phyloP scores from a whole-genome alignment of 2,888 invertebrate species.

The Lapara coniferarum region DNA sequence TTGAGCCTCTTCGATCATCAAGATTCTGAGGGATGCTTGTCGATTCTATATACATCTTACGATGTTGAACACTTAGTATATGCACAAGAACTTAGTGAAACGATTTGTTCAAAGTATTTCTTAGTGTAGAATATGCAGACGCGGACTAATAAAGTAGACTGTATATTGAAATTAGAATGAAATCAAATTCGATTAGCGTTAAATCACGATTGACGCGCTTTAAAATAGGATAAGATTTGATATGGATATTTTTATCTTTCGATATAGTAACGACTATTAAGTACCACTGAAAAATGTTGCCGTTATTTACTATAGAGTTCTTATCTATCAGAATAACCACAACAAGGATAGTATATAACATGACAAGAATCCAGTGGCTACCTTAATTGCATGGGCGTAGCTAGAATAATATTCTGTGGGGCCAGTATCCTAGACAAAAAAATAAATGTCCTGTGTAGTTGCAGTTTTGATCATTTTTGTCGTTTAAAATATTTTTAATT shows the following conservation, averaged over 20 bases:
- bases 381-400: too few species aligned
- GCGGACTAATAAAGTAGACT: neutral
- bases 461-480: too few species aligned
- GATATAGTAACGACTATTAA: neutral
- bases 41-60: neutral
- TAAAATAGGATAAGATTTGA: conserved; percentile 2
- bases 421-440: too few species aligned
- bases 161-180: neutral
- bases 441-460: too few species aligned
- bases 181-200: neutral
- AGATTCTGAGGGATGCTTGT: neutral
- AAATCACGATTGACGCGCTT: conserved; percentile 13
- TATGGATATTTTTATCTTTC: neutral
- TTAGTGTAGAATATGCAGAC: neutral
- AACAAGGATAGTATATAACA: too few species aligned
- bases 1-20: neutral
- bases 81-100: neutral
- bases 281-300: too few species aligned
- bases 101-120: too few species aligned
- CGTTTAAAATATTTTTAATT: too few species aligned
- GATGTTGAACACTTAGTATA: neutral
- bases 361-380: too few species aligned
- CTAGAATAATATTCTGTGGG: too few species aligned
- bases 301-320: too few species aligned
- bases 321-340: too few species aligned